A percentile compares a stretch with the other conserved stretches of the same genome.
Evolutionary conservation across 2,888 invertebrate genomes (phyloP).

Genomic region (Bembecia ichneumoniformis): DNA sequence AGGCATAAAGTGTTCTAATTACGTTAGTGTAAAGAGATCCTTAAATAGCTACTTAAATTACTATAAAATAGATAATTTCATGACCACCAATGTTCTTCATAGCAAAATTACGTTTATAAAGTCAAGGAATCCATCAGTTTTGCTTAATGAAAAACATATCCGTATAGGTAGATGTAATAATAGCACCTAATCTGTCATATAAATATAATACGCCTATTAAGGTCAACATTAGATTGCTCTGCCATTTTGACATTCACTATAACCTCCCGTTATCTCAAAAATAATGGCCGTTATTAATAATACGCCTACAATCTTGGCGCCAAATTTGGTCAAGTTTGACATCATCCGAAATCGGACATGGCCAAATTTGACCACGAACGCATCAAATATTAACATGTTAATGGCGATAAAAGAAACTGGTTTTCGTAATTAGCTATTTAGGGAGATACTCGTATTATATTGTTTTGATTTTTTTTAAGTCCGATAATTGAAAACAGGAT

Average conservation of each 20-base stretch:
- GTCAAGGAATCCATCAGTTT: too few species aligned
- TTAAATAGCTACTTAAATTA: too few species aligned
- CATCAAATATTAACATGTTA: background rate
- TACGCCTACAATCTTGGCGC: constrained; percentile 22
- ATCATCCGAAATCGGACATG: constrained; percentile 23
- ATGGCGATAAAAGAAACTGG: background rate
- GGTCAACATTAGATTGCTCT: constrained; percentile 27
- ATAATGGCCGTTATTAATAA: constrained; percentile 21
- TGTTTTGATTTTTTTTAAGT: too few species aligned
- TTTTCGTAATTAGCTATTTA: background rate
- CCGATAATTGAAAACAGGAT: too few species aligned
- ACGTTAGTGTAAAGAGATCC: too few species aligned
- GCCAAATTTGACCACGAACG: constrained; percentile 18
- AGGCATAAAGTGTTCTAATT: too few species aligned
- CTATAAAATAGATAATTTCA: too few species aligned
- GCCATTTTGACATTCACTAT: constrained; percentile 24
- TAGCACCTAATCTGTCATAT: background rate
- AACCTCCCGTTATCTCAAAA: constrained; percentile 18
- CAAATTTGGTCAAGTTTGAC: constrained; percentile 16
- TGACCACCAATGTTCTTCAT: too few species aligned
- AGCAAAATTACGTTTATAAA: too few species aligned
- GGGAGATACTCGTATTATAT: background rate
- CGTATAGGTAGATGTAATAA: background rate
- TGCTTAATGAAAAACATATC: too few species aligned
- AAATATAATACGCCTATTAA: constrained; percentile 20